A percentile compares a stretch with the other conserved stretches of the same genome.
These are phyloP conservation scores for Miltochrista miniata DNA, from an alignment of 2,888 invertebrate species.

Conservation along the genomic window DNA sequence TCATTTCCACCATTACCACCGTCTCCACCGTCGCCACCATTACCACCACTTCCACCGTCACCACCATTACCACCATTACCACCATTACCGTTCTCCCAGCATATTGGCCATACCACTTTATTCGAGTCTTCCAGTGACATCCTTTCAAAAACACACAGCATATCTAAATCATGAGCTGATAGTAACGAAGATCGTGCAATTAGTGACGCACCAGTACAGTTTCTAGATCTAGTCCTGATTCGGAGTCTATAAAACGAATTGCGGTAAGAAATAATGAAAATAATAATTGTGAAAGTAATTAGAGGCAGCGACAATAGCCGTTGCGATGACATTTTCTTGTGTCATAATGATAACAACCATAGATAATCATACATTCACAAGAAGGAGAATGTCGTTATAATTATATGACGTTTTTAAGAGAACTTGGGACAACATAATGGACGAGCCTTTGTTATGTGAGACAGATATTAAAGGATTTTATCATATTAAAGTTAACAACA, in stretches of 20 bases:
- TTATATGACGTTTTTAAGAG: no score
- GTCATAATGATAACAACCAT: neutral
- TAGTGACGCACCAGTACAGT: neutral
- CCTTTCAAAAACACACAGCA: slow-evolving; percentile 3
- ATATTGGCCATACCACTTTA: neutral
- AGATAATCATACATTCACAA: no score
- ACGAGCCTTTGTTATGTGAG: no score
- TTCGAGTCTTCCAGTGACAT: slow-evolving; percentile 2
- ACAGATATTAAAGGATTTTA: no score
- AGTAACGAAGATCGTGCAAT: neutral
- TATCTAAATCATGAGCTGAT: slow-evolving; percentile 1
- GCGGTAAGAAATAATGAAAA: slow-evolving; percentile 14
- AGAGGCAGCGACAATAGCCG: neutral
- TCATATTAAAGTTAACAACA: no score
- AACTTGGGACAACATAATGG: no score
- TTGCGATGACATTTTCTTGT: slow-evolving; percentile 23
- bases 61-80: slow-evolving; percentile 4
- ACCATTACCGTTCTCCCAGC: neutral
- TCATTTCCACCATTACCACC: neutral
- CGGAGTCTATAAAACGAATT: slow-evolving; percentile 14
- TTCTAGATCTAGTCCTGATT: slow-evolving; percentile 5
- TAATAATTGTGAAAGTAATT: slow-evolving; percentile 6
- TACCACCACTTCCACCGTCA: neutral
- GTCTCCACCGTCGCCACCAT: neutral
- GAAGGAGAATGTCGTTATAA: no score